phyloP scores from a whole-genome alignment of 1,140 invertebrate species.

The Caenorhabditis brenneri region DNA sequence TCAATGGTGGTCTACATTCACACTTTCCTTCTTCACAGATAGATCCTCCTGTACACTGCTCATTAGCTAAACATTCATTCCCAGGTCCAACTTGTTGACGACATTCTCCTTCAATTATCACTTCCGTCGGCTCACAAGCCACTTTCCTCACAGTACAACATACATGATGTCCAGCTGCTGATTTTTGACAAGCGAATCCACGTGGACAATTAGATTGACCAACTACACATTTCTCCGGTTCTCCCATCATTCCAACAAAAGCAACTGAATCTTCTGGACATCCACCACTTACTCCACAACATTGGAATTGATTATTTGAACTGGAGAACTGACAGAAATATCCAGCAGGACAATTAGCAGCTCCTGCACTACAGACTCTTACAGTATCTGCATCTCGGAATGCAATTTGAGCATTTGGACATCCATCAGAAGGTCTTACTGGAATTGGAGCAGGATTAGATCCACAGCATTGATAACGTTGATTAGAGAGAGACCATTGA shows the following conservation, averaged over 20 bases:
- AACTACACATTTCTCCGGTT: conserved; percentile 54
- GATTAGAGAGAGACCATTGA: conserved; percentile 55
- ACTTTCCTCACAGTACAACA: conserved; percentile 47
- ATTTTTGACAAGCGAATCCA: conserved; percentile 55
- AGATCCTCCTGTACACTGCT: conserved; percentile 53
- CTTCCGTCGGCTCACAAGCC: conserved; percentile 40
- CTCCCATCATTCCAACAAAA: conserved; percentile 52
- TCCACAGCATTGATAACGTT: conserved; percentile 56
- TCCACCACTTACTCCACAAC: conserved; percentile 56
- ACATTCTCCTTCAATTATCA: conserved; percentile 51
- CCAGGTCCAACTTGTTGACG: conserved; percentile 43
- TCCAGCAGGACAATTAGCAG: conserved; percentile 50
- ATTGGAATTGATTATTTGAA: conserved; percentile 57
- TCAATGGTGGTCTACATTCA: conserved; percentile 40
- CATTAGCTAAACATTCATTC: conserved; percentile 15
- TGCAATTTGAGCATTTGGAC: conserved; percentile 52
- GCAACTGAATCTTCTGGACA: conserved; percentile 54
- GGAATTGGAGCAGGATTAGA: conserved; percentile 50
- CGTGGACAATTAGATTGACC: conserved; percentile 55
- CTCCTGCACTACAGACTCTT: conserved; percentile 53
- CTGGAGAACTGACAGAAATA: conserved; percentile 57
- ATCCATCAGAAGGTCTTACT: conserved; percentile 48
- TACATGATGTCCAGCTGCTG: conserved; percentile 33
- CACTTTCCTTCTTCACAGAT: conserved; percentile 45
- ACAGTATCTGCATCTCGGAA: conserved; percentile 50